Evolutionary conservation across 1,140 invertebrate species (phyloP).

Genomic region (Sarcophaga peregrina): DNA sequence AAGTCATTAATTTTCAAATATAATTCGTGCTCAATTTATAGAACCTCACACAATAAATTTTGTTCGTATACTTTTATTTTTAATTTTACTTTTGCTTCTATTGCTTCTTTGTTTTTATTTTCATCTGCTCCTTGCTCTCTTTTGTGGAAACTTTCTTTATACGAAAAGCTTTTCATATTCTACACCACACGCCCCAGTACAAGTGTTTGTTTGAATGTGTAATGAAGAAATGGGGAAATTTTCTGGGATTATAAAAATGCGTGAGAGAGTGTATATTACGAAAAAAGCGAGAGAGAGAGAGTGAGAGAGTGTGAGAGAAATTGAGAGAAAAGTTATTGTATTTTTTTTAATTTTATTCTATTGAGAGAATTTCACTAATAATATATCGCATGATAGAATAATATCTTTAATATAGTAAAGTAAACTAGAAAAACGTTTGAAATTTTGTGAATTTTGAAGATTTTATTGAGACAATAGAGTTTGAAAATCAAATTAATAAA

Average conservation of each 20-base stretch:
- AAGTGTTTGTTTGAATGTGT: background rate
- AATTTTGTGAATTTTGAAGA: too few relatives aligned
- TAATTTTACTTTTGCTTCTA: background rate
- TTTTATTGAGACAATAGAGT: too few relatives aligned
- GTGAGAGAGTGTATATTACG: background rate
- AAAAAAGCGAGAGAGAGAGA: background rate
- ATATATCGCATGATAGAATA: background rate
- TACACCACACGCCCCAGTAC: background rate
- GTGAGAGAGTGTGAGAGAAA: background rate
- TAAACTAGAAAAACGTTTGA: too few relatives aligned
- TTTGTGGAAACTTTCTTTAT: background rate
- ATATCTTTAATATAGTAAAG: too few relatives aligned
- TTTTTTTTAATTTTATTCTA: background rate
- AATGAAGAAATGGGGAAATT: slow-evolving; percentile 25
- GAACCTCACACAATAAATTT: slow-evolving; percentile 9
- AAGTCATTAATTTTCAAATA: background rate
- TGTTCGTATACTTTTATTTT: background rate
- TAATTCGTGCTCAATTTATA: background rate
- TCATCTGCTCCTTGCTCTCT: slow-evolving; percentile 6
- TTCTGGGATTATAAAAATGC: slow-evolving; percentile 36
- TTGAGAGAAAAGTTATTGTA: background rate
- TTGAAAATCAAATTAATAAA: too few relatives aligned
- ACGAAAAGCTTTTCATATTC: background rate
- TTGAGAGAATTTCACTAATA: background rate
- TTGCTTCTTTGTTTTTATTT: background rate